Evolutionary conservation across 2,113 vertebrate genomes (phyloP).

Genomic region (Hemiscyllium ocellatum): DNA sequence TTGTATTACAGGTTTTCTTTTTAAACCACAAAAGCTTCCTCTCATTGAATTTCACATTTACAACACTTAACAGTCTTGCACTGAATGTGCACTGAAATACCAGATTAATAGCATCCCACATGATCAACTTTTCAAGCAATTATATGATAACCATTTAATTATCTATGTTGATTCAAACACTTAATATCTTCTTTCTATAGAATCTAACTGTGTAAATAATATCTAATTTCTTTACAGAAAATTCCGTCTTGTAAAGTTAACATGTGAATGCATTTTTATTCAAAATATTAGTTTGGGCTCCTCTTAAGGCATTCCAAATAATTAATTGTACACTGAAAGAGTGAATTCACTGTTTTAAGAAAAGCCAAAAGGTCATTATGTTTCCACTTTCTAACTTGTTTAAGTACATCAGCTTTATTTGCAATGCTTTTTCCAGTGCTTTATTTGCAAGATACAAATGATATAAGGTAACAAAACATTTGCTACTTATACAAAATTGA

Average conservation of each 20-base stretch:
- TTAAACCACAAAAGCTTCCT: background rate
- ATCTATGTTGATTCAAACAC: background rate
- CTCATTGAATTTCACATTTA: slow-evolving; percentile 9
- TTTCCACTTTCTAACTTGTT: background rate
- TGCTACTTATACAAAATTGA: background rate
- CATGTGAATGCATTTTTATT: background rate
- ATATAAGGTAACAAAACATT: background rate
- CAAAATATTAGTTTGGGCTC: background rate
- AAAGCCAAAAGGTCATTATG: background rate
- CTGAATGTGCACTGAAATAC: background rate
- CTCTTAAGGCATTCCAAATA: background rate
- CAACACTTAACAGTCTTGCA: background rate
- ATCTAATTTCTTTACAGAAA: background rate
- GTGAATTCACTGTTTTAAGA: background rate
- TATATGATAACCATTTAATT: background rate
- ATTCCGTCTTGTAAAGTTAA: background rate
- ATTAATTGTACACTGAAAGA: background rate
- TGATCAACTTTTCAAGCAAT: background rate
- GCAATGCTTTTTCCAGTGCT: background rate
- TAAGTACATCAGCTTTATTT: background rate
- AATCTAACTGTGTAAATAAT: background rate
- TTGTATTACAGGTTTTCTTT: background rate
- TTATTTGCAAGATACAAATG: background rate
- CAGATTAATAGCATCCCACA: background rate
- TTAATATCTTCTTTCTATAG: background rate